Evolutionary conservation across 2,113 vertebrate genomes (phyloP).

Genomic region (Herpetotheres cachinnans): DNA sequence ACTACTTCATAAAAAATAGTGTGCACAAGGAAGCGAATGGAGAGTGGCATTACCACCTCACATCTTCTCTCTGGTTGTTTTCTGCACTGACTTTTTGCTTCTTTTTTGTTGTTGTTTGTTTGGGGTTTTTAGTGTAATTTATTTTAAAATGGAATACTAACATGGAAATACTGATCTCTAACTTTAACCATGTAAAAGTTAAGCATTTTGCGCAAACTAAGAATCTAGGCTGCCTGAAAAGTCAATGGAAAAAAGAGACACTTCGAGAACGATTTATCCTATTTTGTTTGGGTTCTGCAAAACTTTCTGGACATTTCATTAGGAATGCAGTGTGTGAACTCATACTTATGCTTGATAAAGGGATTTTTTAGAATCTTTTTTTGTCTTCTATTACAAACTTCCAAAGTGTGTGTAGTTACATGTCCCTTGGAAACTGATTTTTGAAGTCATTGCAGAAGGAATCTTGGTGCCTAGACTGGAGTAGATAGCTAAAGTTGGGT

Average conservation of each 20-base stretch:
- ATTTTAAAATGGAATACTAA: background rate
- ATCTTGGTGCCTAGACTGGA: background rate
- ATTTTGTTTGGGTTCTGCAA: background rate
- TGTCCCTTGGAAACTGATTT: background rate
- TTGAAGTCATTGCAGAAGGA: background rate
- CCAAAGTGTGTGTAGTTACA: background rate
- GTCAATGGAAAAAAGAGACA: background rate
- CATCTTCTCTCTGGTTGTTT: background rate
- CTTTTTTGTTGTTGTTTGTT: background rate
- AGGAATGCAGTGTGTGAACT: background rate
- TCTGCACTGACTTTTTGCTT: background rate
- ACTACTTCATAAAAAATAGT: background rate
- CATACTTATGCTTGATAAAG: background rate
- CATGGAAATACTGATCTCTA: background rate
- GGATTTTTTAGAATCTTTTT: background rate
- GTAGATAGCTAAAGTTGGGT: background rate
- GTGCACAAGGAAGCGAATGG: fast-evolving
- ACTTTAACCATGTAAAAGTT: background rate
- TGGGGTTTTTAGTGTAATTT: background rate
- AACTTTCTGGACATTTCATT: background rate
- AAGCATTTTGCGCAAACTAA: background rate
- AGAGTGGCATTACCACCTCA: fast-evolving
- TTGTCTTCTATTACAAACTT: background rate
- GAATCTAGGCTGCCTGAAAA: background rate
- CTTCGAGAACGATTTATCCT: background rate